Base-by-base conservation (phyloP, 2,888 invertebrate genomes). In the Andrena chrysosceles region DNA sequence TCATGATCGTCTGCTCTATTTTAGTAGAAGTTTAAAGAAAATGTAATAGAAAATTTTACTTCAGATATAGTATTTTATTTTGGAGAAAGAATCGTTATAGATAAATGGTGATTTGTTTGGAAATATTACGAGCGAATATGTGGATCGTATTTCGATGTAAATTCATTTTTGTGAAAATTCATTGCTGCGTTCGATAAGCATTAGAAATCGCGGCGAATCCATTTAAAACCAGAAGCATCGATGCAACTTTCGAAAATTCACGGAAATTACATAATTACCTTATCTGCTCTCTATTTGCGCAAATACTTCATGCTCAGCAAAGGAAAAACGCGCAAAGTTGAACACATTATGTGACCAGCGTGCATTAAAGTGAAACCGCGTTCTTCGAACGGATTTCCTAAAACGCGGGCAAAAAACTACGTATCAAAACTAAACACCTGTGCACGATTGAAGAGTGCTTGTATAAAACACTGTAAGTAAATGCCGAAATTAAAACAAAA, bases 261-360 rank as follows among this genome's bases (percentile, higher is more conserved):
- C 59, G 23, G 66, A 48, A 54, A 72, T 81, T 80, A 63, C n/a
- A 68, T 84, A 84, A 87, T 63, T 60, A 10, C 60, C 68, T 78
- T 73, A 72, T 85, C 85, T 76, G 56, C 73, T 71, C 74, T 71
- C 72, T 42, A 72, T 82, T 82, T 76, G 35, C 80, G 72, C 71
- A 71, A 83, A 69, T 72, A 74, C 67, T 82, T 69, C 48, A 73
- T 62, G 66, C 74, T 54, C 56, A 56, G 29, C 23, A 60, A 42
- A 67, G 48, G 75, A 79, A 79, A 77, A 87, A 71, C 80, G 62
- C 60, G 23, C 66, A 64, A 71, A 69, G 52, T n/a, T 64, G 54
- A 74, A 52, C 68, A 42, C 68, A 42, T 73, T 59, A 35, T 56
- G 48, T 48, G 76, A 86, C 54, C 60, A 42, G 33, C 33, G 67